Percentiles rank a stretch among this genome's conserved stretches.
These are phyloP conservation scores for Hippasteria phrygiana DNA, from an alignment of 53 echinoderm and acorn worm species.

Conservation along the genomic window DNA sequence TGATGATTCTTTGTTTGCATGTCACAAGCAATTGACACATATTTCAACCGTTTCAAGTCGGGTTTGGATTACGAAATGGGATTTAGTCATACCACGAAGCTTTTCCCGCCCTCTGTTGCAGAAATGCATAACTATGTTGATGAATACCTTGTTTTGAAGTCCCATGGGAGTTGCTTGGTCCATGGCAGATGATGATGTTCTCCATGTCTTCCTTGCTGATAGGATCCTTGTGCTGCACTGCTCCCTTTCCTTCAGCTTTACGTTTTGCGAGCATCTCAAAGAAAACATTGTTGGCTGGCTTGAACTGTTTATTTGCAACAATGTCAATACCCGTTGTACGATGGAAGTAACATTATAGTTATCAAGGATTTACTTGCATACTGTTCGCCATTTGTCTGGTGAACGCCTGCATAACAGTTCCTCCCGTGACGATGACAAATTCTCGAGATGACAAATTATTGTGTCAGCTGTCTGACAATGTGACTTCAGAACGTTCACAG, in stretches of 20 bases:
- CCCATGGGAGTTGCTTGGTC: conserved; percentile 12
- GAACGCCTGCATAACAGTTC: too few relatives aligned
- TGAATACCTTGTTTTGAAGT: conserved; percentile 57
- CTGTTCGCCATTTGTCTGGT: too few relatives aligned
- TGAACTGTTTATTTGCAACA: too few relatives aligned
- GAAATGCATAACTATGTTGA: conserved; percentile 55
- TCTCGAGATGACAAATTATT: too few relatives aligned
- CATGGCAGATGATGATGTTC: conserved; percentile 41
- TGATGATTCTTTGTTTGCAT: conserved; percentile 27
- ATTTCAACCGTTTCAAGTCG: conserved; percentile 26
- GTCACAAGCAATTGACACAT: neutral
- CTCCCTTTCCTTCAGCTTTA: neutral
- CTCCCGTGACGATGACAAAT: too few relatives aligned
- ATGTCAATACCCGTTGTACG: too few relatives aligned
- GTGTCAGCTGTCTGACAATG: too few relatives aligned
- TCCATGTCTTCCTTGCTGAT: conserved; percentile 56
- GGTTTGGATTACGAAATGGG: conserved; percentile 46
- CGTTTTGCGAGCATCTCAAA: too few relatives aligned
- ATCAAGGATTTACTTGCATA: too few relatives aligned
- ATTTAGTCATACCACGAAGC: conserved; percentile 44
- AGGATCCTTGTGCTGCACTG: conserved; percentile 11
- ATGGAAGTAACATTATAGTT: too few relatives aligned
- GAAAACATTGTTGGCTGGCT: too few relatives aligned
- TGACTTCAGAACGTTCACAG: too few relatives aligned
- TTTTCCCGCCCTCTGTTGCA: conserved; percentile 43